Evolutionary conservation across 2,113 vertebrate species (phyloP), one percentile per base, ranked within the genome.

Genomic region (Passer domesticus): DNA sequence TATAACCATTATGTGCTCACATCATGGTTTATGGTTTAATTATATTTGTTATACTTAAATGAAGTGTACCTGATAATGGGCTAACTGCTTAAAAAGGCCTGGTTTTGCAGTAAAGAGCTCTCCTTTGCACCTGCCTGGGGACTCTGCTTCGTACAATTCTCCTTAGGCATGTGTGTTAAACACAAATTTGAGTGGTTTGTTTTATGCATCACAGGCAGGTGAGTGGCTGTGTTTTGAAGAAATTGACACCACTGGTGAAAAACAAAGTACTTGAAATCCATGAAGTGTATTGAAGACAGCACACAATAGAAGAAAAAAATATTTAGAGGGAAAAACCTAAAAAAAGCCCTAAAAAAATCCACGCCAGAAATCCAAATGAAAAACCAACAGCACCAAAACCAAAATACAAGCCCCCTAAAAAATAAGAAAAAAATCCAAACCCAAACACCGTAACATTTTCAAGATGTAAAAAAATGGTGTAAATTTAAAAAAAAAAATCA

Each of bases 241-340:
- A 77, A 69, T 35, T 3, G 3, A 5, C 10, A 11, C 27, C 1
- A 1, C 6, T 39, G 5, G 14, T 56, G 31, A 87, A 37, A 93
- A 90, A 8, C 13, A 58, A 11, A 27, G 4, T 31, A 5, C 15
- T 75, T 72, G 80, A 92, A 89, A 80, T 67, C 18, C 20, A 25
- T 41, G 28, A 85, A 28, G 14, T 58, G 31, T 24, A 58, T 59
- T 7, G 10, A 72, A 75, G 33, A 23, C 4, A 37, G 7, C 11
- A 83, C 67, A 60, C 11, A 28, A 52, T 1, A 24, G 13, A 56
- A 70, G 1, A 33, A 79, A 84, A 84, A 37, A 31, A 21, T 28
- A 53, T 4, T 46, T 1, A 4, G 19, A 30, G n/a, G 2, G 19
- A 27, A 59, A 62, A 35, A 5, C 1, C 50, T 17, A 3, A 10